Base-by-base conservation (phyloP, 2,888 invertebrate genomes). In the Dromius quadrimaculatus region DNA sequence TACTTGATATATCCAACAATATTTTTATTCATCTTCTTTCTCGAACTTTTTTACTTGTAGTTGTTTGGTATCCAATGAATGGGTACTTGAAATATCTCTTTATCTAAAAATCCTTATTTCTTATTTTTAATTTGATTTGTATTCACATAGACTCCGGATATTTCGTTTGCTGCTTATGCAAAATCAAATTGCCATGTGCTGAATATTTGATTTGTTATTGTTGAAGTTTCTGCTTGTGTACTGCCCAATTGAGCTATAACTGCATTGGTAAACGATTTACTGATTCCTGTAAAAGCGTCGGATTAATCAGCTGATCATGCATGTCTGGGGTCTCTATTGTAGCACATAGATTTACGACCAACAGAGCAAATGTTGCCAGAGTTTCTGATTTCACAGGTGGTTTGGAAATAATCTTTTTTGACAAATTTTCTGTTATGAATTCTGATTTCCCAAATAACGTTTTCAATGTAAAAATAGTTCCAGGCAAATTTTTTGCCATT, bases 1-100 rank as follows among this genome's bases (percentile, higher is more conserved):
- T 20, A n/a, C 23, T 50, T 50, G 20, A 13, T 23, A 50, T 2
- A 50, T 50, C 50, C 50, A 50, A 22, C 50, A 50, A n/a, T 6
- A 2, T 8, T 23, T 50, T 22, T 50, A 22, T 1, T 50, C 22
- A 6, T 50, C 11, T 50, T 4, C 50, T 4, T 50, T 50, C n/a
- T n/a, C n/a, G n/a, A n/a, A n/a, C n/a, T n/a, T n/a, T n/a, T n/a
- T n/a, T n/a, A n/a, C n/a, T n/a, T n/a, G n/a, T n/a, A n/a, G n/a
- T n/a, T n/a, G n/a, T n/a, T n/a, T n/a, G n/a, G n/a, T n/a, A n/a
- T n/a, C n/a, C 5, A 6, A 32, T 32, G 32, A 32, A 32, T 32
- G 32, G 5, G 32, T 9, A 9, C 9, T 32, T 9, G 9, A 9
- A 32, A 32, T 9, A 32, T 32, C 32, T 9, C 32, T 32, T 32